Evolutionary conservation across 2,113 vertebrate species (phyloP).

Genomic region (Sylvilagus bachmani): DNA sequence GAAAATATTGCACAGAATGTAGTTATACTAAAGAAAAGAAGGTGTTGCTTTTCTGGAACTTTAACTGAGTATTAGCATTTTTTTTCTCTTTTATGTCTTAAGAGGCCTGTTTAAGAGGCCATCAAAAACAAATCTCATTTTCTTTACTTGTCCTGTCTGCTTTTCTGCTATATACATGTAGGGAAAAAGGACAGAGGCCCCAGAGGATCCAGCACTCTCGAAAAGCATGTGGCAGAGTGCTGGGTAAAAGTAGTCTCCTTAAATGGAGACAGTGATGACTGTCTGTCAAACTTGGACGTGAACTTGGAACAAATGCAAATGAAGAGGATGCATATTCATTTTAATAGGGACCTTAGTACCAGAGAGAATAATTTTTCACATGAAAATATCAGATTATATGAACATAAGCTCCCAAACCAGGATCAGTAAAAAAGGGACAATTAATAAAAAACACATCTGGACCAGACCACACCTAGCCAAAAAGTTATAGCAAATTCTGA

Average conservation of each 20-base stretch:
- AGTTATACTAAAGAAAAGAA: background rate
- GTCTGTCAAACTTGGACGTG: background rate
- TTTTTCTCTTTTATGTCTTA: background rate
- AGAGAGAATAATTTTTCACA: background rate
- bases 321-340: background rate
- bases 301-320: background rate
- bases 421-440: background rate
- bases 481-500: conserved; percentile 10
- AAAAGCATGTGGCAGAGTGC: background rate
- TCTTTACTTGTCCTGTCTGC: background rate
- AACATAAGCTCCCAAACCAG: background rate
- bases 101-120: background rate
- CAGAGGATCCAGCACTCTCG: background rate
- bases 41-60: background rate
- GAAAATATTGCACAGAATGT: background rate
- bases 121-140: conserved; percentile 35
- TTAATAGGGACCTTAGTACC: background rate
- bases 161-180: background rate
- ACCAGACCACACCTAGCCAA: background rate
- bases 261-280: background rate
- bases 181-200: background rate
- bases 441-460: background rate
- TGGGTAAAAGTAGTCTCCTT: background rate
- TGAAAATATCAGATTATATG: conserved; percentile 25
- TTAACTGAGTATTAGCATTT: background rate